Evolutionary conservation across 1,140 invertebrate genomes (phyloP).

Genomic region (Wasmannia auropunctata): DNA sequence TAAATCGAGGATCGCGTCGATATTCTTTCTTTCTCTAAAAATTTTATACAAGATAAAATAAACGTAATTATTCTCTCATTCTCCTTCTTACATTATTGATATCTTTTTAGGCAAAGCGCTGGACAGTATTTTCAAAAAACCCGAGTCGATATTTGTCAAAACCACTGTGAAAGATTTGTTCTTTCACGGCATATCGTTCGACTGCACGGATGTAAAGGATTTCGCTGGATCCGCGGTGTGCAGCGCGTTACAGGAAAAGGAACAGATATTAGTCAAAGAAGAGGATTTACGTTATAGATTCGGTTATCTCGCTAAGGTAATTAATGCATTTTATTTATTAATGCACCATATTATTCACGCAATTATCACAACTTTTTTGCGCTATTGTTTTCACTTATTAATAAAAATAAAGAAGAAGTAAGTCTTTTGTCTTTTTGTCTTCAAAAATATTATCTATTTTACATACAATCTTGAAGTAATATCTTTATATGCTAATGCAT

Average conservation of each 20-base stretch:
- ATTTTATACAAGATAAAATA: neutral
- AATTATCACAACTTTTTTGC: conserved; percentile 6
- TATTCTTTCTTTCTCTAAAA: neutral
- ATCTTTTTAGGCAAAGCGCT: conserved; percentile 68
- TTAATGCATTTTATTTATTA: no score
- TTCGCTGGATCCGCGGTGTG: conserved; percentile 90
- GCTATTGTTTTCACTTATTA: neutral
- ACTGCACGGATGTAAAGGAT: conserved; percentile 89
- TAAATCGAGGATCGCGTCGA: neutral
- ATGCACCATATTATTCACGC: conserved; percentile 73
- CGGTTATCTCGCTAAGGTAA: conserved; percentile 89
- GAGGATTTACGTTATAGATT: conserved; percentile 88
- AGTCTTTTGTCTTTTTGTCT: neutral
- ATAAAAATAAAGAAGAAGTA: neutral
- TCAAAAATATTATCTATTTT: neutral
- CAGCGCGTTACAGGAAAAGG: conserved; percentile 85
- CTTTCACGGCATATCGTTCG: conserved; percentile 89
- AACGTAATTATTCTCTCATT: neutral
- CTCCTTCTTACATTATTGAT: neutral
- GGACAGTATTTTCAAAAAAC: conserved; percentile 87
- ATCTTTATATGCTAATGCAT: neutral
- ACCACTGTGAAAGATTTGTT: conserved; percentile 88
- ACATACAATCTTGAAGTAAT: neutral
- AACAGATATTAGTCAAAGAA: conserved; percentile 84
- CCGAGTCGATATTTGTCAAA: conserved; percentile 87